Evolutionary conservation across 2,888 invertebrate species (phyloP), one percentile per base, ranked within the genome.

Genomic region (Protodeltote pygarga): DNA sequence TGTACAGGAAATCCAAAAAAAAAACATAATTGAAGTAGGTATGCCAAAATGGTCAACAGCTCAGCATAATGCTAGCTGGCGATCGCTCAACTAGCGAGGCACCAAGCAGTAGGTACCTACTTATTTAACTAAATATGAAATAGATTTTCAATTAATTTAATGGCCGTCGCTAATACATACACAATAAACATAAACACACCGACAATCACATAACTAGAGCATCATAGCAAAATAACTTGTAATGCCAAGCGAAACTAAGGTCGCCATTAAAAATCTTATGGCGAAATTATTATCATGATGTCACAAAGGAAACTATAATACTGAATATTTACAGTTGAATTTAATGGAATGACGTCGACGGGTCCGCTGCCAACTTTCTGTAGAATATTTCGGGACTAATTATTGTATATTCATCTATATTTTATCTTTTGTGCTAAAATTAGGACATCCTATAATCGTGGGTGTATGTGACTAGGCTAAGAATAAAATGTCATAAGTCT

Each of bases 251-350:
- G 14, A 25, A 33, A 24, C 31, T 37, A 38, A 62, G 48, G 41
- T 44, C 49, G 38, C 45, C 46, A 59, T 63, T n/a, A 51, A 67
- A 54, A 53, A 40, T 21, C 29, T 60, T 23, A 66, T 64, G 59
- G 58, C 60, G 42, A 65, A 66, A 70, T 72, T 64, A 72, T 67
- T 62, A 62, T 51, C 55, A 52, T 76, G 73, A 77, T 70, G 77
- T 80, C 80, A 81, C 79, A 78, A 78, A 82, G 79, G 81, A 81
- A 81, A 71, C 65, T 45, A 65, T 77, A 72, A 81, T 79, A 32
- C 9, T 27, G 44, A 16, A 35, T 47, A 52, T 59, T 55, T 47
- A 53, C 49, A 9, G 63, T 55, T 31, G 1, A 13, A 50, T 50
- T 51, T 54, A 54, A 53, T 49, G 48, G 13, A 3, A 13, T 39